Evolutionary conservation across 2,113 vertebrate species (phyloP).

Genomic region (Prietella phreatophila): DNA sequence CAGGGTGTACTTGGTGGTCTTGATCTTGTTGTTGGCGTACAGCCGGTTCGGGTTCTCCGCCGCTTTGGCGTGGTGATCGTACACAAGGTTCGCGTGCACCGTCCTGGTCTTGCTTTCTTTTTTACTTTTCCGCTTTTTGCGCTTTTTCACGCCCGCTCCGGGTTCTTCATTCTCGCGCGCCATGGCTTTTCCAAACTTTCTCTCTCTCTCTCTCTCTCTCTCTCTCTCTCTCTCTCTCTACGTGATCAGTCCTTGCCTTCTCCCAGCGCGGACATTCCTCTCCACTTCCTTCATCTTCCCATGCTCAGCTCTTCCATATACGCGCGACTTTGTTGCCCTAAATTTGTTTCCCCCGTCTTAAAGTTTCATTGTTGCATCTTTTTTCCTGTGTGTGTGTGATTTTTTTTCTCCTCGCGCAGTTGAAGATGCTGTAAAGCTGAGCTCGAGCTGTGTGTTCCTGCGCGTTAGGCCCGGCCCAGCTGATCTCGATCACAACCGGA

Average conservation of each 20-base stretch:
- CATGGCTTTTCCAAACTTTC: slow-evolving; percentile 68
- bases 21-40: slow-evolving; percentile 85
- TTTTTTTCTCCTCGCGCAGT: slow-evolving; percentile 46
- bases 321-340: slow-evolving; percentile 42
- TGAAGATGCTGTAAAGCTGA: slow-evolving; percentile 67
- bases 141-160: slow-evolving; percentile 66
- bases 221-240: neutral
- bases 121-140: slow-evolving; percentile 75
- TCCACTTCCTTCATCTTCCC: slow-evolving; percentile 43
- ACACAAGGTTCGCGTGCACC: slow-evolving; percentile 79
- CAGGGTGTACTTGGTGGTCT: slow-evolving; percentile 94
- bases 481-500: slow-evolving; percentile 53
- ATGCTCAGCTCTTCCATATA: slow-evolving; percentile 59
- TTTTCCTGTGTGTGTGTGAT: neutral
- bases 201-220: neutral
- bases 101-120: slow-evolving; percentile 75
- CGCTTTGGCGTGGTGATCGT: slow-evolving; percentile 64
- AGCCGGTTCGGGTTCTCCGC: slow-evolving; percentile 69
- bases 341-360: slow-evolving; percentile 28
- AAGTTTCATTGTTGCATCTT: slow-evolving; percentile 69
- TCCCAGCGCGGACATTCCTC: slow-evolving; percentile 3
- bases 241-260: slow-evolving; percentile 67
- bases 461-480: slow-evolving; percentile 31
- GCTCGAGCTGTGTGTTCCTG: slow-evolving; percentile 37
- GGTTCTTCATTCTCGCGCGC: slow-evolving; percentile 67